These are phyloP conservation scores for Ceraclea dissimilis DNA, from an alignment of 2,888 invertebrate genomes.

Conservation along the genomic window DNA sequence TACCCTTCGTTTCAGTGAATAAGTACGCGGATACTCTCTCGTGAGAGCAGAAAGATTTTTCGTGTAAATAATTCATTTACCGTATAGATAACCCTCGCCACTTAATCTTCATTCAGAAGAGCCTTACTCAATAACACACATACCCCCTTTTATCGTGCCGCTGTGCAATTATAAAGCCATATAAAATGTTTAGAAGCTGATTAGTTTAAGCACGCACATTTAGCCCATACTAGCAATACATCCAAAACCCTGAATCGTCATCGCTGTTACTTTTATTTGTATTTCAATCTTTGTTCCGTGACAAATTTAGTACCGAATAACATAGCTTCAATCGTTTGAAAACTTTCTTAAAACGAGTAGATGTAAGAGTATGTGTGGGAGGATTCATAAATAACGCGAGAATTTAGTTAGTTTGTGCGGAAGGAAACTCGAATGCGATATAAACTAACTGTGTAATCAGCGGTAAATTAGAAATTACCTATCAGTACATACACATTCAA, in stretches of 20 bases:
- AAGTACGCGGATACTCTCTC: neutral
- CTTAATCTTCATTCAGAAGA: neutral
- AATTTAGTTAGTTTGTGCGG: too few species aligned
- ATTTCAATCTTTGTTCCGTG: neutral
- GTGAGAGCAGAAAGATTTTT: neutral
- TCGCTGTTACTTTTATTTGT: neutral
- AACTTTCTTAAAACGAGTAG: too few species aligned
- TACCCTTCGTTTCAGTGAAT: too few species aligned
- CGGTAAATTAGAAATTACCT: too few species aligned
- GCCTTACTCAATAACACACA: neutral
- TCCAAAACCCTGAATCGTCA: neutral
- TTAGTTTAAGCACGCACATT: slow-evolving; percentile 20
- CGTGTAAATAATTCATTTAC: neutral
- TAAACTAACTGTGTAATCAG: too few species aligned
- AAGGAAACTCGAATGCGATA: too few species aligned
- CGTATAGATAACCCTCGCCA: neutral
- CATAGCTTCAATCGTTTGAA: too few species aligned
- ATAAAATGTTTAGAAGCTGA: slow-evolving; percentile 24
- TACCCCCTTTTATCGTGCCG: slow-evolving; percentile 4
- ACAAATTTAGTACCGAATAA: too few species aligned
- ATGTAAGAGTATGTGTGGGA: too few species aligned
- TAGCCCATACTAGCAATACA: neutral
- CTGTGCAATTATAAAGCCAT: slow-evolving; percentile 24
- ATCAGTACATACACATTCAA: too few species aligned
- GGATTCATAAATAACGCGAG: too few species aligned